phyloP scores from a whole-genome alignment of 2,797 vertebrate species.

The Dicrostonyx torquatus region DNA sequence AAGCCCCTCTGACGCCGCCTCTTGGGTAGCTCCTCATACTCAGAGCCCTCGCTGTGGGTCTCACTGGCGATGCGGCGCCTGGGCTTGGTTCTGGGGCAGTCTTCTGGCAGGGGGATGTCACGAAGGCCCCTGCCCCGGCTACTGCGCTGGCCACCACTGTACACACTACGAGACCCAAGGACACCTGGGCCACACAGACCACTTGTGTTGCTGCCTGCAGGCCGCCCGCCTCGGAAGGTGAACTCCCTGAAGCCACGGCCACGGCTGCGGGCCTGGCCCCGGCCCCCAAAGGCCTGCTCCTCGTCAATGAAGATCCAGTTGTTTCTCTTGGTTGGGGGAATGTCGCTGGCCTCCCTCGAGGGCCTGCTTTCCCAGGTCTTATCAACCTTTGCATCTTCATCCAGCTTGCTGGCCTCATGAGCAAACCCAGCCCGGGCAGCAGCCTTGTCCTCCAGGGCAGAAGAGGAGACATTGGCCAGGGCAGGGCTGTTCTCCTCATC shows the following conservation, averaged over 20 bases:
- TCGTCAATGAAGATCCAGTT: conserved; percentile 99
- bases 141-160: conserved; percentile 84
- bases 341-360: conserved; percentile 88
- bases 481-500: conserved; percentile 79
- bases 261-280: conserved; percentile 91
- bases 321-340: conserved; percentile 91
- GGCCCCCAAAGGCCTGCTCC: conserved; percentile 95
- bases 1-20: conserved; percentile 93
- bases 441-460: conserved; percentile 87
- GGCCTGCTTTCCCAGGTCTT: conserved; percentile 89
- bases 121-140: conserved; percentile 90
- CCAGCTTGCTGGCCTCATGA: conserved; percentile 87
- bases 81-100: conserved; percentile 93
- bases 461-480: conserved; percentile 73
- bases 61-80: conserved; percentile 95
- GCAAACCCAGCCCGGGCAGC: conserved; percentile 77
- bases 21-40: conserved; percentile 98
- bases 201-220: conserved; percentile 48
- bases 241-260: conserved; percentile 95
- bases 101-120: conserved; percentile 92
- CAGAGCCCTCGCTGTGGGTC: conserved; percentile 96
- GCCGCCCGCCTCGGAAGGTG: conserved; percentile 90
- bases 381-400: conserved; percentile 88
- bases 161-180: conserved; percentile 80
- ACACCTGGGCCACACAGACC: conserved; percentile 74